Percentiles rank a stretch among this genome's conserved stretches.
These are phyloP conservation scores for Stegophylla sp. DNA, from an alignment of 2,888 invertebrate species.

Conservation along the genomic window DNA sequence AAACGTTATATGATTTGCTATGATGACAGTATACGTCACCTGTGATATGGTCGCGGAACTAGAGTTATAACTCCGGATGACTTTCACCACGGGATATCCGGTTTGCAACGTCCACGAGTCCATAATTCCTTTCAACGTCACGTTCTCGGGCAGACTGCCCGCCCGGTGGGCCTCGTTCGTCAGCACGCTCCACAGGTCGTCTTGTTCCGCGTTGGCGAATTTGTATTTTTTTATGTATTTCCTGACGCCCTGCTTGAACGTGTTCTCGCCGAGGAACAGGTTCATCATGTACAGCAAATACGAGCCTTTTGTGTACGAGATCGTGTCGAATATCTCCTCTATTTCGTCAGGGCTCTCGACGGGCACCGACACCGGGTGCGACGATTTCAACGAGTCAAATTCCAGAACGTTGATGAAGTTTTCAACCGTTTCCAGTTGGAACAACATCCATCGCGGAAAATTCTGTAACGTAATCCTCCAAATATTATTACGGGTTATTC, in stretches of 20 bases:
- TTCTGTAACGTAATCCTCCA: too few species aligned
- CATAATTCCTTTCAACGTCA: slow-evolving; percentile 80
- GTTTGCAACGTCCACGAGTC: slow-evolving; percentile 88
- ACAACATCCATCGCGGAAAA: slow-evolving; percentile 73
- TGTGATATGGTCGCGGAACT: slow-evolving; percentile 51
- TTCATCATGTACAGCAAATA: slow-evolving; percentile 88
- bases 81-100: slow-evolving; percentile 81
- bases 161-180: slow-evolving; percentile 74
- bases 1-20: too few species aligned
- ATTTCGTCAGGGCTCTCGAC: slow-evolving; percentile 81
- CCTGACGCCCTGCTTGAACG: slow-evolving; percentile 74
- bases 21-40: slow-evolving; percentile 17
- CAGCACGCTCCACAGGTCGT: slow-evolving; percentile 83
- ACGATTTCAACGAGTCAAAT: slow-evolving; percentile 76
- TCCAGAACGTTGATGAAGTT: slow-evolving; percentile 71
- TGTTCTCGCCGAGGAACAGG: slow-evolving; percentile 78
- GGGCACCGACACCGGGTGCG: slow-evolving; percentile 79
- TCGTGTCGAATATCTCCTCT: slow-evolving; percentile 82
- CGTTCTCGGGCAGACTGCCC: slow-evolving; percentile 66
- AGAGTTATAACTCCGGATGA: slow-evolving; percentile 69
- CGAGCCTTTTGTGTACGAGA: slow-evolving; percentile 78
- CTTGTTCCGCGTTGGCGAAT: slow-evolving; percentile 72
- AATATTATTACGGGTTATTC: too few species aligned
- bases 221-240: slow-evolving; percentile 71
- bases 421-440: slow-evolving; percentile 69